A percentile compares a stretch with the other conserved stretches of the same genome.
These are phyloP conservation scores for Anoura caudifer DNA, from an alignment of 2,113 vertebrate genomes.

Conservation along the genomic window DNA sequence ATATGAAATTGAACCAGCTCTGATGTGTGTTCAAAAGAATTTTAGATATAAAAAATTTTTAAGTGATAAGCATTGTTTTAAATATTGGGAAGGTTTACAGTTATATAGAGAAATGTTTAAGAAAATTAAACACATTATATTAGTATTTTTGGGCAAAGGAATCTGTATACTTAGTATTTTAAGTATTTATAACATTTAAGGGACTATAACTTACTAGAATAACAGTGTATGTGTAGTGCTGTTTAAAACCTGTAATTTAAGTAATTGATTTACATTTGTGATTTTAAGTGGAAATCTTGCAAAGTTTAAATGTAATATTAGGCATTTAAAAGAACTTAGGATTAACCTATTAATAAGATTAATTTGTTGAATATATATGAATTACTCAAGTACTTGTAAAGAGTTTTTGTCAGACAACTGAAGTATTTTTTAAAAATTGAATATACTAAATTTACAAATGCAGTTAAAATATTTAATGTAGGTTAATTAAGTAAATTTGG, in stretches of 20 bases:
- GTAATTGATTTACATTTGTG: constrained; percentile 45
- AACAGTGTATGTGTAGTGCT: constrained; percentile 3
- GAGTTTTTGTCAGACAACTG: neutral
- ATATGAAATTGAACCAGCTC: neutral
- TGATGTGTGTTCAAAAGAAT: constrained; percentile 1
- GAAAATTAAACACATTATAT: constrained; percentile 6
- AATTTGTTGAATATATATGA: constrained; percentile 49
- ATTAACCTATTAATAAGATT: constrained; percentile 55
- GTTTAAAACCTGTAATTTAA: constrained; percentile 42
- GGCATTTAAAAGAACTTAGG: constrained; percentile 47
- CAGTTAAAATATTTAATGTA: constrained; percentile 44
- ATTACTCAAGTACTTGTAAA: constrained; percentile 37
- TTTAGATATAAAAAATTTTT: neutral
- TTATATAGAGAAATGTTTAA: constrained; percentile 35
- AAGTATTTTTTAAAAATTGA: constrained; percentile 41
- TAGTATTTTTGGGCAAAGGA: constrained; percentile 36
- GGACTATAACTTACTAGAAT: constrained; percentile 45
- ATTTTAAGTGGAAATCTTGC: constrained; percentile 48
- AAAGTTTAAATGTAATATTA: constrained; percentile 50
- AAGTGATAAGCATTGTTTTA: neutral
- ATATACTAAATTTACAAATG: constrained; percentile 29
- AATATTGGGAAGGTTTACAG: neutral
- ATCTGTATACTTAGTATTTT: constrained; percentile 23
- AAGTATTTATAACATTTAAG: constrained; percentile 24
- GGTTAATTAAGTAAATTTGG: constrained; percentile 46